Evolutionary conservation across 2,888 invertebrate species (phyloP), one percentile per base, ranked within the genome.

Genomic region (Microctonus aethiopoides): DNA sequence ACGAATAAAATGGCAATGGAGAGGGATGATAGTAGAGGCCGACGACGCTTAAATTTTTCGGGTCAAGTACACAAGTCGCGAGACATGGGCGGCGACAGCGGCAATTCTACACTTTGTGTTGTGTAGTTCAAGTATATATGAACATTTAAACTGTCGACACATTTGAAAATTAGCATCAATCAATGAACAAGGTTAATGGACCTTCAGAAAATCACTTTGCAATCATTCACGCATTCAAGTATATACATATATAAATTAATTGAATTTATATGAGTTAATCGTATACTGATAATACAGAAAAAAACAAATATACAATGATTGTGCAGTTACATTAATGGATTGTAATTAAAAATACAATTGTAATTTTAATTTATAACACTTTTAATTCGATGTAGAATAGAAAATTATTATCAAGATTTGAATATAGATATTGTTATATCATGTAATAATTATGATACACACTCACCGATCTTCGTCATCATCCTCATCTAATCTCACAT

Each of bases 401-500:
- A n/a, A n/a, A n/a, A n/a, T n/a, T n/a, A n/a, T n/a, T n/a, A n/a
- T n/a, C n/a, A n/a, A n/a, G n/a, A n/a, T n/a, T n/a, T n/a, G n/a
- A n/a, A n/a, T n/a, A n/a, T n/a, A n/a, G n/a, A n/a, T 29, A 29
- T 29, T 29, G 29, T 29, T 29, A 29, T 7, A 29, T 29, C 7
- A 29, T 29, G 7, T 29, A 29, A 61, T 41, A 24, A 41, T 24
- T 10, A 61, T n/a, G 24, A n/a, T 13, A 46, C 76, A 83, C 83
- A 83, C 83, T 75, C 78, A 85, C 85, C 83, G 84, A 75, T 85
- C 84, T 72, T 77, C 75, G 56, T 76, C 76, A 60, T 77, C 77
- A 64, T 85, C 84, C 68, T 83, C 83, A 69, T 84, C 84, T 75
- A 84, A 79, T 72, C 74, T 73, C 63, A 81, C 78, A 74, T 85